Percentiles rank a stretch among this genome's conserved stretches.
Conservation (phyloP, 2,113 vertebrate genomes). For the Noturus placidus region DNA sequence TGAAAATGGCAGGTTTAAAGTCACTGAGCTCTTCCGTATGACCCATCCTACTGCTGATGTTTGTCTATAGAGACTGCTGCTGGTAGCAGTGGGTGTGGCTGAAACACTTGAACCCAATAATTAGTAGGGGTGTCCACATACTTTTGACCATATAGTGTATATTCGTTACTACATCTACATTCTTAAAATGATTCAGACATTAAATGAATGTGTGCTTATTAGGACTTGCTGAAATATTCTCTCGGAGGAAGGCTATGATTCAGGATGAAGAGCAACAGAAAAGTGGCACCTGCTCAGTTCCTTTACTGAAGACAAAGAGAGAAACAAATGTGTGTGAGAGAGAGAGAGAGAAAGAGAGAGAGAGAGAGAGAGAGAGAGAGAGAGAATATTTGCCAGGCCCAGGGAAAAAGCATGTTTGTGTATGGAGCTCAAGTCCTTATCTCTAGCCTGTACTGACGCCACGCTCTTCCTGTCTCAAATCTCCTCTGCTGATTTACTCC, state of each 20-base stretch:
- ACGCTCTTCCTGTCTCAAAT: conserved; percentile 86
- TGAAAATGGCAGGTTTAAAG: not conserved
- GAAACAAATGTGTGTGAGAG: conserved; percentile 11
- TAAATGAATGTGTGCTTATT: not conserved
- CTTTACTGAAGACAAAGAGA: not conserved
- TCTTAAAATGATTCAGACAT: not conserved
- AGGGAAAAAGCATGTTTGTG: conserved; percentile 70
- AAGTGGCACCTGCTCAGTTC: conserved; percentile 34
- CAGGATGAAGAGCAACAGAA: conserved; percentile 33
- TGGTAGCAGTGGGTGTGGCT: not conserved
- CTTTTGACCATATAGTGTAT: not conserved
- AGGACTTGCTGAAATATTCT: not conserved
- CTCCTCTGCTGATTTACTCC: conserved; percentile 77
- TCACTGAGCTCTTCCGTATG: not conserved
- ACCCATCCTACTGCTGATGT: not conserved
- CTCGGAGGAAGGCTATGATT: not conserved
- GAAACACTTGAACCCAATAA: not conserved
- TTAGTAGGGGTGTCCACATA: not conserved
- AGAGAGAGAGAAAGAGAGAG: conserved; percentile 15
- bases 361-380: conserved; percentile 24
- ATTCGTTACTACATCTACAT: not conserved
- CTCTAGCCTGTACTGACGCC: conserved; percentile 78
- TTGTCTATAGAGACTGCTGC: not conserved
- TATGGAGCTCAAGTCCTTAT: conserved; percentile 74
- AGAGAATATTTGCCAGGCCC: conserved; percentile 50